A percentile compares a stretch with the other conserved stretches of the same genome.
Evolutionary conservation across 2,113 vertebrate species (phyloP).

Genomic region (Eudyptes chrysolophus): DNA sequence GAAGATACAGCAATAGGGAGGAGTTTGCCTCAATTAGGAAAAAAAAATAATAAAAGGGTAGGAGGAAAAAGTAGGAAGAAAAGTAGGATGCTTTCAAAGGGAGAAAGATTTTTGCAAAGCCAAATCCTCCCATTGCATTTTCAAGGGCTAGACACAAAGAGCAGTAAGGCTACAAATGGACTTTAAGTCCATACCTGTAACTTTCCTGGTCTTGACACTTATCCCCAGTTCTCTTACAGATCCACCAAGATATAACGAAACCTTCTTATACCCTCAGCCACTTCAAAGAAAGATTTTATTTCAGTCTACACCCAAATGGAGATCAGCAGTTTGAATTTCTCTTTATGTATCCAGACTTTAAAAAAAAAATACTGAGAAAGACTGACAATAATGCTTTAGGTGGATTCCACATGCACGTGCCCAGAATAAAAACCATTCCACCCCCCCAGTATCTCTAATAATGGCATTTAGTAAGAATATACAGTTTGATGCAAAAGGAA

Average conservation of each 20-base stretch:
- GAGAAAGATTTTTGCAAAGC: not conserved
- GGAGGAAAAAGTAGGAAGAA: not conserved
- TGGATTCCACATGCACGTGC: accelerated
- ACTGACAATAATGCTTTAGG: not conserved
- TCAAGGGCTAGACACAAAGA: not conserved
- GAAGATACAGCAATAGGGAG: not conserved
- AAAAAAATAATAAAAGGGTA: not conserved
- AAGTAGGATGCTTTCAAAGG: not conserved
- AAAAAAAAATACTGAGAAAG: not conserved
- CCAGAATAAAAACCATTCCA: not conserved
- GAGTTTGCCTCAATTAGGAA: not conserved
- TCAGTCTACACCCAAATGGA: not conserved
- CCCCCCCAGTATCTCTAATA: not conserved
- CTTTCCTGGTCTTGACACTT: not conserved
- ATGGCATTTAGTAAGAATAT: not conserved
- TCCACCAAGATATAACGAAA: not conserved
- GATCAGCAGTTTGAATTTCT: not conserved
- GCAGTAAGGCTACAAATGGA: not conserved
- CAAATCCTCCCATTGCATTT: not conserved
- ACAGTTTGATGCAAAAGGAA: not conserved
- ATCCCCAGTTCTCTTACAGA: not conserved
- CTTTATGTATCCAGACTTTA: not conserved
- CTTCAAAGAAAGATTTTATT: conserved; percentile 19
- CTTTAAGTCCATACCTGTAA: not conserved
- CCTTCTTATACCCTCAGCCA: not conserved